phyloP scores from a whole-genome alignment of 2,797 vertebrate genomes.

The Myotis pilosus region DNA sequence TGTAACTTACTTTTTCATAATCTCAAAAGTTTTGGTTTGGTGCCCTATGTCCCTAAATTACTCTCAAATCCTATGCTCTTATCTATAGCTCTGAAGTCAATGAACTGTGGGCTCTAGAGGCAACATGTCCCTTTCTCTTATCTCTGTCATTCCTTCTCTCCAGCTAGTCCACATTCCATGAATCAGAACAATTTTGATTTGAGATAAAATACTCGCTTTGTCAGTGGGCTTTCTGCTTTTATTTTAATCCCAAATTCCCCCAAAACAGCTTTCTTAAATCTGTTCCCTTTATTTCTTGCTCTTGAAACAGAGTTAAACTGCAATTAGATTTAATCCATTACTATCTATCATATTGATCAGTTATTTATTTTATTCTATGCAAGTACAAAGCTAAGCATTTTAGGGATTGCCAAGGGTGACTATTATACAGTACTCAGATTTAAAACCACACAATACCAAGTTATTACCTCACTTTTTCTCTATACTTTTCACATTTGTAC shows the following conservation, averaged over 20 bases:
- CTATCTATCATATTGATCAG: neutral
- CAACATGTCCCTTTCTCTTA: neutral
- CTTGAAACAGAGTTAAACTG: neutral
- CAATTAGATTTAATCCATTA: constrained; percentile 13
- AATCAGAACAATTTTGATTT: constrained; percentile 32
- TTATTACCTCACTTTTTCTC: neutral
- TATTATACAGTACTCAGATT: neutral
- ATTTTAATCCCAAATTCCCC: constrained; percentile 33
- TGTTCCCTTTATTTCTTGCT: neutral
- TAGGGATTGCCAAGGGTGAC: neutral
- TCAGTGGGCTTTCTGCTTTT: constrained; percentile 21
- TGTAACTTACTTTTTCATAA: neutral
- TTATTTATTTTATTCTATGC: constrained; percentile 18
- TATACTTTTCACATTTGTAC: neutral
- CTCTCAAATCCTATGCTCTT: neutral
- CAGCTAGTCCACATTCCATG: neutral
- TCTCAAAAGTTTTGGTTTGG: constrained; percentile 23
- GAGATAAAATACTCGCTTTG: constrained; percentile 10
- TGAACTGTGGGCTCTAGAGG: neutral
- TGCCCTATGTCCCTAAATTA: neutral
- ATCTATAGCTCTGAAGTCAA: constrained; percentile 21
- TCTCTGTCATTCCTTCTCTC: neutral
- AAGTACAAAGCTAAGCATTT: neutral
- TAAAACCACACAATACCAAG: neutral
- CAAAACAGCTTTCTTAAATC: constrained; percentile 25